Base-by-base conservation (phyloP, 2,888 invertebrate genomes). In the Harpalus rubripes region DNA sequence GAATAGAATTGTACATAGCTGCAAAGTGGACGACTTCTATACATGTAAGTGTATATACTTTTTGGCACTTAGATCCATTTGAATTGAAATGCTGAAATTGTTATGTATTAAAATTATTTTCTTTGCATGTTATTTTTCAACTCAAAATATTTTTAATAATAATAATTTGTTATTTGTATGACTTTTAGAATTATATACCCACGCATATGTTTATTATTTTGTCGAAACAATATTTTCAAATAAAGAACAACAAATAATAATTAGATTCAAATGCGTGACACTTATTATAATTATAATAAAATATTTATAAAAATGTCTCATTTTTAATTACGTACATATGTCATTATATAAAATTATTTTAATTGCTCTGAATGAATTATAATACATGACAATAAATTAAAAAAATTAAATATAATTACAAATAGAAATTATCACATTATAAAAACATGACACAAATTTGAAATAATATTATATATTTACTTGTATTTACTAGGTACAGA, bases 271-370 rank as follows among this genome's bases (percentile, higher is more conserved):
- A 59, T 15, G 59, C 59, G 15, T 59, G 59, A 15, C 16, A 7
- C 16, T 16, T 59, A 59, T 59, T 59, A 15, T 15, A 59, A 59
- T 59, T 15, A 16, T 59, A 59, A 59, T 59, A 59, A 59, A 59
- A 59, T 59, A 59, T 59, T 59, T 59, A 59, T 59, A 59, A 59
- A 56, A 59, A 15, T 59, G 59, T 59, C 59, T 59, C 59, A 59
- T 59, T 59, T 12, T 59, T 59, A 59, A 59, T 59, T 59, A 63
- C 63, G 7, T 22, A 12, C 12, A 22, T 4, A 12, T 63, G 12
- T 63, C 5, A 63, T 59, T 59, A 59, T 15, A 26, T 63, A 63
- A 63, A 63, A 63, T 63, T 63, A 63, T 63, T 63, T 63, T 63
- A 63, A 63, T 22, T 63, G 63, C 63, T 8, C 22, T 63, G 63